A percentile compares a stretch with the other conserved stretches of the same genome.
phyloP scores from a whole-genome alignment of 2,888 invertebrate genomes.

The Tupiocoris notatus region DNA sequence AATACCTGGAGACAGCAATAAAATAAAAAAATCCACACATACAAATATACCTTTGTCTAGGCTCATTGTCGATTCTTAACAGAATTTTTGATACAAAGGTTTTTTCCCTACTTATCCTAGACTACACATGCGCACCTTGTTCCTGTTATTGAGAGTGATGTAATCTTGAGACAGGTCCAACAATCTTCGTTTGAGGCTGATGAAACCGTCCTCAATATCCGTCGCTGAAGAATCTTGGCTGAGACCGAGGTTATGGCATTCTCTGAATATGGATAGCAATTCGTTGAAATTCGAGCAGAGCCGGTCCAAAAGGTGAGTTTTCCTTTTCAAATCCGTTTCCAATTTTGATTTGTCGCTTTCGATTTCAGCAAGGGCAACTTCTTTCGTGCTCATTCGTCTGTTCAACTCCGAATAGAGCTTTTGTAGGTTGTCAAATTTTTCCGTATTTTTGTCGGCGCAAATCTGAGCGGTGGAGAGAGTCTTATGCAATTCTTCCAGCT shows the following conservation, averaged over 20 bases:
- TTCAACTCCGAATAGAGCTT: slow-evolving; percentile 13
- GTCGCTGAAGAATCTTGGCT: slow-evolving; percentile 4
- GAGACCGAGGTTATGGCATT: slow-evolving; percentile 20
- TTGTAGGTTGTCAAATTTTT: slow-evolving; percentile 18
- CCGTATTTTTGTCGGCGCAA: slow-evolving; percentile 9
- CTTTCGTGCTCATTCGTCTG: background rate
- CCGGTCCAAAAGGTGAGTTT: background rate
- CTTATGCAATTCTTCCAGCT: slow-evolving; percentile 1
- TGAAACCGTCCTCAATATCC: slow-evolving; percentile 26
- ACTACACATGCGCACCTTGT: too few relatives aligned
- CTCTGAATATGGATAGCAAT: slow-evolving; percentile 26
- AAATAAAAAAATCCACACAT: too few relatives aligned
- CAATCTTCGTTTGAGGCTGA: slow-evolving; percentile 16
- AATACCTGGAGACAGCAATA: too few relatives aligned
- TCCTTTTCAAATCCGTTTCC: background rate
- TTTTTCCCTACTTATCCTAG: too few relatives aligned
- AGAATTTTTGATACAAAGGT: too few relatives aligned
- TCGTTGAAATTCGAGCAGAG: slow-evolving; percentile 34
- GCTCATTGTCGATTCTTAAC: too few relatives aligned
- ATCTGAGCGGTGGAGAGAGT: background rate
- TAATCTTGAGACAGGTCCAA: slow-evolving; percentile 32
- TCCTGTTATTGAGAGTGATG: slow-evolving; percentile 21
- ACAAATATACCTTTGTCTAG: too few relatives aligned
- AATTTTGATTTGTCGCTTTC: background rate
- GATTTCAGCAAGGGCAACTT: background rate